Conservation (phyloP, 92 coral and sea anemone species). For the Heliopora coerulea region DNA sequence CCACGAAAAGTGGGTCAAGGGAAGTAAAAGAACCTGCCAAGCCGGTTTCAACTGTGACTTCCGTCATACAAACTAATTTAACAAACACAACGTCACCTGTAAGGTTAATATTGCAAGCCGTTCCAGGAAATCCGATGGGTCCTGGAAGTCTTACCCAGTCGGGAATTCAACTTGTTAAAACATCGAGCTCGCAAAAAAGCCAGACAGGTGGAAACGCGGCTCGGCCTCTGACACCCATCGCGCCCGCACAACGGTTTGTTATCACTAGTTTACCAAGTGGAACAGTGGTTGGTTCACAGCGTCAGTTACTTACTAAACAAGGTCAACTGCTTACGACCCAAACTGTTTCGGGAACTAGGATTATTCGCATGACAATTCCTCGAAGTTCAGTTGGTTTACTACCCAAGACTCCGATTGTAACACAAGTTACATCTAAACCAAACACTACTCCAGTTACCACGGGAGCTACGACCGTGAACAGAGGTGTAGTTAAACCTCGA, state of each 20-base stretch:
- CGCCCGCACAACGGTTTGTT: slow-evolving; percentile 38
- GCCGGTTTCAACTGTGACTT: slow-evolving; percentile 23
- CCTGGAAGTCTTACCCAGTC: slow-evolving; percentile 3
- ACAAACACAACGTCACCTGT: slow-evolving; percentile 24
- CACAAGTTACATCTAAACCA: background rate
- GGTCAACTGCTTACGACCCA: slow-evolving; percentile 12
- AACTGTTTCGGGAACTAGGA: slow-evolving; percentile 14
- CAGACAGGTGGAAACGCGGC: slow-evolving; percentile 7
- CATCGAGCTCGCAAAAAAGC: background rate
- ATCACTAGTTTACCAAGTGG: slow-evolving; percentile 33
- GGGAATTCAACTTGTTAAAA: slow-evolving; percentile 17
- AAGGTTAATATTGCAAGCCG: slow-evolving; percentile 24
- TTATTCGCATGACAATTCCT: slow-evolving; percentile 39
- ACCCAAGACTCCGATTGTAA: background rate
- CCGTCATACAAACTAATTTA: background rate
- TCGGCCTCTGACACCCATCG: slow-evolving; percentile 30
- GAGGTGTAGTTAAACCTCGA: background rate
- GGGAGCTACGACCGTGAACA: background rate
- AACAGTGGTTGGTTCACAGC: slow-evolving; percentile 23
- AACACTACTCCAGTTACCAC: background rate
- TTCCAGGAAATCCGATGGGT: slow-evolving; percentile 24
- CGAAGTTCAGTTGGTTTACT: slow-evolving; percentile 3
- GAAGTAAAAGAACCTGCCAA: slow-evolving; percentile 7
- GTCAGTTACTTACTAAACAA: slow-evolving; percentile 27
- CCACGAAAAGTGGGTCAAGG: background rate